Percentiles rank a stretch among this genome's conserved stretches.
Conservation (phyloP, 1,140 invertebrate genomes). For the Papilio machaon region DNA sequence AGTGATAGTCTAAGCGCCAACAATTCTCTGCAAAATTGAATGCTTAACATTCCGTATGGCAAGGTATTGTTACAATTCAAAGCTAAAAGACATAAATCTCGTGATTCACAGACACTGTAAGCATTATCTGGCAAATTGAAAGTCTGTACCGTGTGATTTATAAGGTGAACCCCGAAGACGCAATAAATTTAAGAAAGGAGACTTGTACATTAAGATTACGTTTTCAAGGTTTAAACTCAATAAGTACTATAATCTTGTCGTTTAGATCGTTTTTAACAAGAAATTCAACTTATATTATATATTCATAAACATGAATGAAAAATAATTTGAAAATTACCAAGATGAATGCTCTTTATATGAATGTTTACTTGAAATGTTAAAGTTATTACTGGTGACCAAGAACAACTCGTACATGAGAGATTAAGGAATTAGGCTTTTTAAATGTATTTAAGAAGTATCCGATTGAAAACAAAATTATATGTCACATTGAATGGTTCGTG, state of each 20-base stretch:
- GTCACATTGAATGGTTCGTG: no score
- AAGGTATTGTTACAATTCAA: slow-evolving; percentile 28
- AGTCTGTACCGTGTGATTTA: slow-evolving; percentile 32
- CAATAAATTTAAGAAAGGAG: slow-evolving; percentile 26
- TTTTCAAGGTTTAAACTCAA: neutral
- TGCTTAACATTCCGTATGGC: slow-evolving; percentile 11
- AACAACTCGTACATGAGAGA: no score
- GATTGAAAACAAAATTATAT: no score
- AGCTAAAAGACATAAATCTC: slow-evolving; percentile 32
- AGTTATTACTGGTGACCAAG: no score
- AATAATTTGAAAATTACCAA: neutral
- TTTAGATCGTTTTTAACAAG: neutral
- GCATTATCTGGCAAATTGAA: slow-evolving; percentile 36
- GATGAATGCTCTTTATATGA: neutral
- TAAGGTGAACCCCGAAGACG: slow-evolving; percentile 24
- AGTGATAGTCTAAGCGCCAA: neutral
- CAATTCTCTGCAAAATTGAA: slow-evolving; percentile 5
- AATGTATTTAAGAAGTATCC: no score
- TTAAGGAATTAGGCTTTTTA: no score
- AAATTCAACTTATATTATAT: neutral
- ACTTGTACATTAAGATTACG: slow-evolving; percentile 21
- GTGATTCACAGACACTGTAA: slow-evolving; percentile 20
- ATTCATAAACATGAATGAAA: neutral
- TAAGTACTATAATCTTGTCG: neutral
- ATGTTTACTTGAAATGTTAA: no score